Percentiles rank a stretch among this genome's conserved stretches.
These are phyloP conservation scores for Drosophila cardini DNA, from an alignment of 1,140 invertebrate genomes.

Conservation along the genomic window DNA sequence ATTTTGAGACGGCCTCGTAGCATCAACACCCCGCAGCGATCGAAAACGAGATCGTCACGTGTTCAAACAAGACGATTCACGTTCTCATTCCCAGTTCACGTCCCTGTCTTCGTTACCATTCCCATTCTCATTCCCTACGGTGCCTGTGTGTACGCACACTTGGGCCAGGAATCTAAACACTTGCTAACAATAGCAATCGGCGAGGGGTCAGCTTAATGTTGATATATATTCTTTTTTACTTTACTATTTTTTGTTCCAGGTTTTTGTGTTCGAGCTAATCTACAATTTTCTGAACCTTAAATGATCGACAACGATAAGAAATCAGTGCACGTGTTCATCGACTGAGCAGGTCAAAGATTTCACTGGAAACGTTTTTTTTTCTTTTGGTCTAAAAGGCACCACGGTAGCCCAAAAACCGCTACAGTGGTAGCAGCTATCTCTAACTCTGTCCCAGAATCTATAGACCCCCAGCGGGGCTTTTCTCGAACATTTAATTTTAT, in stretches of 20 bases:
- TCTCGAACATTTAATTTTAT: slow-evolving; percentile 27
- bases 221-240: slow-evolving; percentile 49
- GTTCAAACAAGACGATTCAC: slow-evolving; percentile 66
- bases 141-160: slow-evolving; percentile 40
- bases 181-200: slow-evolving; percentile 43
- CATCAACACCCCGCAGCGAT: slow-evolving; percentile 62
- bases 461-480: slow-evolving; percentile 73
- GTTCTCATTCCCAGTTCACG: slow-evolving; percentile 21
- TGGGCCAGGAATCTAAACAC: slow-evolving; percentile 43
- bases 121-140: slow-evolving; percentile 17
- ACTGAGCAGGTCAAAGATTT: slow-evolving; percentile 59
- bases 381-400: slow-evolving; percentile 48
- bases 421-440: slow-evolving; percentile 51
- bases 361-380: slow-evolving; percentile 40
- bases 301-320: slow-evolving; percentile 74
- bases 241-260: slow-evolving; percentile 24
- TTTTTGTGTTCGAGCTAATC: slow-evolving; percentile 68
- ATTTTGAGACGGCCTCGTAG: slow-evolving; percentile 51
- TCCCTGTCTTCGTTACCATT: slow-evolving; percentile 35
- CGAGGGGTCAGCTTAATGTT: slow-evolving; percentile 72
- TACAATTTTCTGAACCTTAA: slow-evolving; percentile 69
- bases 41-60: slow-evolving; percentile 78
- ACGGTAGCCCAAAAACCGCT: slow-evolving; percentile 66
- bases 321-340: slow-evolving; percentile 78
- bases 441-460: slow-evolving; percentile 13